Evolutionary conservation across 2,113 vertebrate genomes (phyloP).

Genomic region (Hirundichthys speculiger): DNA sequence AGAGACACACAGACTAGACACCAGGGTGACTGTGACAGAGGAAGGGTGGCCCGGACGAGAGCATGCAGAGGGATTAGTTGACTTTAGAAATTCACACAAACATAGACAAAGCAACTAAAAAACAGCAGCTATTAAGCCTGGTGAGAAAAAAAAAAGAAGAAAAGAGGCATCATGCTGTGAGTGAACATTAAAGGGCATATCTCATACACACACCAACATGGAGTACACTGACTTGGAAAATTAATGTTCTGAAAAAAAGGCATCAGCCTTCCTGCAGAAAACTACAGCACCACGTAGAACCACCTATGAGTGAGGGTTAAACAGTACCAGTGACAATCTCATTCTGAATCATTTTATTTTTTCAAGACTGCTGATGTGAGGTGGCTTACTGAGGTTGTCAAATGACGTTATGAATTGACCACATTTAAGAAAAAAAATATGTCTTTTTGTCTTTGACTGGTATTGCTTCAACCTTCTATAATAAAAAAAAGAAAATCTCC

Average conservation of each 20-base stretch:
- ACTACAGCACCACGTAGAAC: conserved; percentile 64
- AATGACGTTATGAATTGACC: conserved; percentile 62
- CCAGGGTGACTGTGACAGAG: conserved; percentile 75
- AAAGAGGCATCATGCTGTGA: conserved; percentile 70
- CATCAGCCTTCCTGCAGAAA: conserved; percentile 50
- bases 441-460: conserved; percentile 68
- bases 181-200: conserved; percentile 70
- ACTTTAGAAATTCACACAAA: conserved; percentile 60
- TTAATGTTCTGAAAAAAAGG: conserved; percentile 36
- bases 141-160: conserved; percentile 49
- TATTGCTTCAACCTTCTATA: conserved; percentile 76
- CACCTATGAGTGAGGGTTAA: conserved; percentile 67
- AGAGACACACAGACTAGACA: conserved; percentile 86
- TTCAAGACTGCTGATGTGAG: conserved; percentile 51
- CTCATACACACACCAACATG: conserved; percentile 73
- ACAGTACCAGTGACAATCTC: conserved; percentile 77
- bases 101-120: conserved; percentile 74
- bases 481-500: conserved; percentile 63
- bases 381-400: conserved; percentile 54
- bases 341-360: conserved; percentile 29
- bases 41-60: conserved; percentile 63
- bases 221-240: conserved; percentile 57
- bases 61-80: conserved; percentile 70
- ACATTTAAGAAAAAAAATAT: conserved; percentile 50
- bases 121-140: conserved; percentile 56